phyloP scores from a whole-genome alignment of 1,140 invertebrate species.

The Charaxes varanes region DNA sequence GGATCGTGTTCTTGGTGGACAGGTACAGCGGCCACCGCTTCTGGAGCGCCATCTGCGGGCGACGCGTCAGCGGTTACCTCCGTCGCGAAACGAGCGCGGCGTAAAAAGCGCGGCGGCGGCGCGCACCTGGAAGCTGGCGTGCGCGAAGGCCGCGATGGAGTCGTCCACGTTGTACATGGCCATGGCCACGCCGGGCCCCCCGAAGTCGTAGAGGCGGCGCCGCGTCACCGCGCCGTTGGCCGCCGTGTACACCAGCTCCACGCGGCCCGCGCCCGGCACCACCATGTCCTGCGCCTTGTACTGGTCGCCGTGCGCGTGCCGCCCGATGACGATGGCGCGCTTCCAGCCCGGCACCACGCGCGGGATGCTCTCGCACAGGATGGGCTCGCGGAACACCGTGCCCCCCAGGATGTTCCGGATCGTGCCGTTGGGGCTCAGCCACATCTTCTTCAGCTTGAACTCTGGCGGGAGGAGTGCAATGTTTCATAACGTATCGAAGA shows the following conservation, averaged over 20 bases:
- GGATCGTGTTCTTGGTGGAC: constrained; percentile 94
- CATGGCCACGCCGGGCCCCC: constrained; percentile 84
- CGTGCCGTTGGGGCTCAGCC: constrained; percentile 93
- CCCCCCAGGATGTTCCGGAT: constrained; percentile 94
- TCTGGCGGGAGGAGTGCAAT: too few species aligned
- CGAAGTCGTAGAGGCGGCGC: constrained; percentile 82
- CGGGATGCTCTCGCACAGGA: constrained; percentile 92
- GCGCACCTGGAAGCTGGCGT: constrained; percentile 84
- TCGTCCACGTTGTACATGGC: constrained; percentile 95
- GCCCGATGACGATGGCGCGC: constrained; percentile 87
- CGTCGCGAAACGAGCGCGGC: too few species aligned
- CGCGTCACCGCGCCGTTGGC: constrained; percentile 75
- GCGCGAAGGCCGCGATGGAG: constrained; percentile 88
- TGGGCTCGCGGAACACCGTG: constrained; percentile 93
- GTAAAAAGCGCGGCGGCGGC: too few species aligned
- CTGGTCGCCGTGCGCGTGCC: constrained; percentile 93
- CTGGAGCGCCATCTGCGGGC: constrained; percentile 80
- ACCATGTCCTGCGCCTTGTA: constrained; percentile 93
- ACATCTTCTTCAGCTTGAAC: constrained; percentile 95
- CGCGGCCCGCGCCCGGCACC: constrained; percentile 80
- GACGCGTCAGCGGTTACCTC: too few species aligned
- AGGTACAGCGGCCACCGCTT: constrained; percentile 90
- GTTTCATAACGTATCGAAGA: too few species aligned
- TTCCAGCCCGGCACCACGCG: constrained; percentile 91
- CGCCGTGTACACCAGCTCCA: constrained; percentile 81